Base-by-base conservation (phyloP, 2,888 invertebrate genomes). In the Ctenicera cuprea region DNA sequence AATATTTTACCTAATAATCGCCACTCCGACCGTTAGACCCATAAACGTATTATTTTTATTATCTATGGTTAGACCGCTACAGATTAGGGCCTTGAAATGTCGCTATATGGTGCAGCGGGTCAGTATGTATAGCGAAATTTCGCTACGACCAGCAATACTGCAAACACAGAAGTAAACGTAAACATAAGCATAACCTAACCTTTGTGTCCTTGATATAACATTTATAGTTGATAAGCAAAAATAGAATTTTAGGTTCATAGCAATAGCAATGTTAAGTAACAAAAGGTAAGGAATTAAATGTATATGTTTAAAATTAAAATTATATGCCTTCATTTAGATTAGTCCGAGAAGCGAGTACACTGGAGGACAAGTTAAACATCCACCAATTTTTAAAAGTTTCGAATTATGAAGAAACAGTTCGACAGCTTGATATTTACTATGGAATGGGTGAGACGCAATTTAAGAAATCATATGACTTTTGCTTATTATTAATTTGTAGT, bases 371-470 rank as follows among this genome's bases (percentile, higher is more conserved):
- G 54, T 90, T 93, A 72, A 93, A 93, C 87, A 89, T 94, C 59
- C 95, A 95, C 83, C 93, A 94, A 85, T 94, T 93, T 86, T 86
- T 95, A 41, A 95, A 95, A 88, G 92, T 94, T 64, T 93, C 93
- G 9, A 96, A 95, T 84, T 97, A 97, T 88, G 96, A 96, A 87
- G 95, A 96, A 81, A 96, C 96, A 5, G 95, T 97, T 0, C 90
- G 94, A 77, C 96, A 97, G 85, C 88, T 98, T 74, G 97, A 97
- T 87, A 94, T 95, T 82, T 97, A 96, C 86, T 98, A 98, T 92
- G 96, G 96, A 82, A 94, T 96, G 82, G 96, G 97, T 97, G 89
- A 87, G 88, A 38, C 22, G 43, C 43, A 43, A 16, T 43, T 50
- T 22, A 22, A 12, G 8, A 37, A 11, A 37, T 1, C 2, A 57